A percentile compares a stretch with the other conserved stretches of the same genome.
Evolutionary conservation across 2,113 vertebrate genomes (phyloP).

Genomic region (Accipiter cooperii): DNA sequence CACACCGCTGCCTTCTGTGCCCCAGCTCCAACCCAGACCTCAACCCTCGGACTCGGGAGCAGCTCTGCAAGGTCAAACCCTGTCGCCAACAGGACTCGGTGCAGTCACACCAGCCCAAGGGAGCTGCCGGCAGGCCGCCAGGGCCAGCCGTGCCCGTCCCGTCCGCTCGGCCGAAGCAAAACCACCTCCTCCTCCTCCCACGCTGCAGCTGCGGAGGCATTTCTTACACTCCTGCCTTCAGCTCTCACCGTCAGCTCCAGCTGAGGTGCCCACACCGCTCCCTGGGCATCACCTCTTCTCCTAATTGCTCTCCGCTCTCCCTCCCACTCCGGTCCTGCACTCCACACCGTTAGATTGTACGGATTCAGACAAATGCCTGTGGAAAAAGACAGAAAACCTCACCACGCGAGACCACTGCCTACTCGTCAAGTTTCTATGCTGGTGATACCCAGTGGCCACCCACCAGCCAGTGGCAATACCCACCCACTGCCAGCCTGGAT

Average conservation of each 20-base stretch:
- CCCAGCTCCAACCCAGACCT: background rate
- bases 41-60: rapidly evolving
- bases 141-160: background rate
- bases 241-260: background rate
- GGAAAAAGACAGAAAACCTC: background rate
- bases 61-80: background rate
- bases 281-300: background rate
- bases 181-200: background rate
- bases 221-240: background rate
- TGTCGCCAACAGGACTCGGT: rapidly evolving
- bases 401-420: background rate
- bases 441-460: background rate
- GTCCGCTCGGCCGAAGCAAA: background rate
- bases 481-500: background rate
- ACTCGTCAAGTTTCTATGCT: background rate
- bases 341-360: background rate
- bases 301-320: background rate
- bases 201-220: background rate
- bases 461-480: background rate
- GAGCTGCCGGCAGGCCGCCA: rapidly evolving
- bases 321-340: background rate
- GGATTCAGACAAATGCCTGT: background rate
- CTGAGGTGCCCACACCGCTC: background rate
- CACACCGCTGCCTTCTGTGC: background rate
- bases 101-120: rapidly evolving